A percentile compares a stretch with the other conserved stretches of the same genome.
Evolutionary conservation across 2,113 vertebrate genomes (phyloP).

Genomic region (Lates calcarifer): DNA sequence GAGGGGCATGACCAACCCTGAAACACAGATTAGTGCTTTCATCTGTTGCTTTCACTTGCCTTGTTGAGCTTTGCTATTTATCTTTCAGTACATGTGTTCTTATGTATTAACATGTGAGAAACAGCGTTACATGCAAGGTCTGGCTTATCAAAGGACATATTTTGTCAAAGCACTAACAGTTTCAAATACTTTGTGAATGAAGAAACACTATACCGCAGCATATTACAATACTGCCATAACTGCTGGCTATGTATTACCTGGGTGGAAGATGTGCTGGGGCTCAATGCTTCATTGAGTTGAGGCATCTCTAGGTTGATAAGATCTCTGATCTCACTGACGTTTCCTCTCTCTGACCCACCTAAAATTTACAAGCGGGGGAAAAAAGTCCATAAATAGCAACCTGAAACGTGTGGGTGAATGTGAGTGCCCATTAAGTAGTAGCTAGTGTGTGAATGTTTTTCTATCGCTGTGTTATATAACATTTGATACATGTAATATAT

Average conservation of each 20-base stretch:
- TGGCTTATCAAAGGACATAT: neutral
- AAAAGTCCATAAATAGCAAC: neutral
- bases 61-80: neutral
- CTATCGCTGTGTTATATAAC: neutral
- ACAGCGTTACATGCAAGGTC: neutral
- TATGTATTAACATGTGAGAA: neutral
- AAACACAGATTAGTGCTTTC: neutral
- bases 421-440: neutral
- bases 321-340: slow-evolving; percentile 70
- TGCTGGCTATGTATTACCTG: slow-evolving; percentile 60
- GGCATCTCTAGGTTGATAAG: slow-evolving; percentile 77
- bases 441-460: neutral
- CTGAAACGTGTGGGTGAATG: neutral
- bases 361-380: neutral
- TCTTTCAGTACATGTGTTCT: neutral
- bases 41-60: neutral
- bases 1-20: slow-evolving; percentile 90
- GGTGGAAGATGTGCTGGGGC: slow-evolving; percentile 17
- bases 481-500: neutral
- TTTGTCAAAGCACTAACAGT: neutral
- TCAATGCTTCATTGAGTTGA: slow-evolving; percentile 72
- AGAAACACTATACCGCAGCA: neutral
- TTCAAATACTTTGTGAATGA: neutral
- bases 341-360: slow-evolving; percentile 58
- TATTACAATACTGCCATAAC: neutral